These are phyloP conservation scores for Tuberolachnus salignus DNA, from an alignment of 2,888 invertebrate species.

Conservation along the genomic window DNA sequence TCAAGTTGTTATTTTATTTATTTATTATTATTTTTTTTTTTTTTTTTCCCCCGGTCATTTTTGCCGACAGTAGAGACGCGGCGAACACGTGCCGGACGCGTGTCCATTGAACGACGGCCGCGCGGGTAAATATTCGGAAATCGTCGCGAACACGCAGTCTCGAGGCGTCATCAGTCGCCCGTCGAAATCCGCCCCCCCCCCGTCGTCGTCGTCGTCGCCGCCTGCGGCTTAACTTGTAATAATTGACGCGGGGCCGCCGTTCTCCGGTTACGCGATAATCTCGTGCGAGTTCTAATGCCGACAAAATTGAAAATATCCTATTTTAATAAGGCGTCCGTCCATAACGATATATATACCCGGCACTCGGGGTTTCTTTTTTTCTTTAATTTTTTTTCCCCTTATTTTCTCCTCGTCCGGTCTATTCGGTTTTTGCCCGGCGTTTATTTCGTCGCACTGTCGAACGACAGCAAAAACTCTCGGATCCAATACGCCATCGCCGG, in stretches of 20 bases:
- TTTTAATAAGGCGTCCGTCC: neutral
- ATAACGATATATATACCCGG: neutral
- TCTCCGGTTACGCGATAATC: neutral
- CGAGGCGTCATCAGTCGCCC: neutral
- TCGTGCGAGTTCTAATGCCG: neutral
- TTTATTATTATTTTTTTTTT: constrained; percentile 14
- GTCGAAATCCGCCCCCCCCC: neutral
- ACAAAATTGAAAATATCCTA: neutral
- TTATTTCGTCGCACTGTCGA: too few species aligned
- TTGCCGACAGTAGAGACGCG: neutral
- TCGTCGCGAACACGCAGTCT: neutral
- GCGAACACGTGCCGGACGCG: constrained; percentile 28
- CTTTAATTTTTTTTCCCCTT: neutral
- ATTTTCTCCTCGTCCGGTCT: too few species aligned
- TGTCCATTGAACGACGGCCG: neutral
- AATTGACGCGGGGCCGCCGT: constrained; percentile 27
- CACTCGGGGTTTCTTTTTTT: neutral
- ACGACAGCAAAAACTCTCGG: too few species aligned
- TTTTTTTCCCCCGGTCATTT: neutral
- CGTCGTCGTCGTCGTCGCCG: too few species aligned
- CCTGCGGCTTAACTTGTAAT: neutral
- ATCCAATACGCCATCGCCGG: too few species aligned
- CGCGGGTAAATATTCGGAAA: neutral
- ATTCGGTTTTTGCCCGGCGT: too few species aligned
- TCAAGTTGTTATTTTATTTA: neutral